Base-by-base conservation (phyloP, 2,113 vertebrate species). In the Callocephalon fimbriatum region DNA sequence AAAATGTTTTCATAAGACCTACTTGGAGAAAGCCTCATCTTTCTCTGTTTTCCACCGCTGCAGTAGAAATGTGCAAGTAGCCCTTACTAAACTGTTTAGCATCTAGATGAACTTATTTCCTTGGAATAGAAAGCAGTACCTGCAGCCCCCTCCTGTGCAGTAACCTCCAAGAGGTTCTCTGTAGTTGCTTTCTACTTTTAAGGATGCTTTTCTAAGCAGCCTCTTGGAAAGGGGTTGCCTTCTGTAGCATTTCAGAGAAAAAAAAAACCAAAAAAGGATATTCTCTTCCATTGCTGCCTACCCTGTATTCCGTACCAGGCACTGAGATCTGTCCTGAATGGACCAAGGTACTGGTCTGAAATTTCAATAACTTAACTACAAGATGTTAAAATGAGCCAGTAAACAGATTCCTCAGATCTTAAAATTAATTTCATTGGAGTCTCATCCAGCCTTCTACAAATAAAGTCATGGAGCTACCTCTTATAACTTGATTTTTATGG, bases 71-170 rank as follows among this genome's bases (percentile, higher is more conserved):
- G 53, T 87, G 63, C 71, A 70, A 66, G 81, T 40, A 94, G 78
- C 67, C 74, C 92, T 95, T 71, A 66, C 90, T 76, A 75, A 95
- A 91, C 50, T 86, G 71, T 71, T 90, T 71, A 95, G 85, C 95
- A 96, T 95, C 90, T 82, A 93, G 74, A 96, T 91, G 48, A 90
- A 88, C 67, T 95, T 32, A 95, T 96, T 95, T 93, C 81, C 67
- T 83, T 71, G 74, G 62, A 90, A 88, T 54, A 67, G 58, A 90
- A 92, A 95, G 66, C 71, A 82, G 58, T 15, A 44, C 48, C 65
- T 78, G 51, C 56, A 85, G 65, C 23, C 31, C 66, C 87, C 40
- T 91, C 27, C 81, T 1, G 1, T 18, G 22, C 3, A 62, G 87
- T 48, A 96, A 61, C 15, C 25, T 68, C 67, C 18, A 14, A 65